These are phyloP conservation scores for Prunella himalayana DNA, from an alignment of 2,113 vertebrate genomes.

Conservation along the genomic window DNA sequence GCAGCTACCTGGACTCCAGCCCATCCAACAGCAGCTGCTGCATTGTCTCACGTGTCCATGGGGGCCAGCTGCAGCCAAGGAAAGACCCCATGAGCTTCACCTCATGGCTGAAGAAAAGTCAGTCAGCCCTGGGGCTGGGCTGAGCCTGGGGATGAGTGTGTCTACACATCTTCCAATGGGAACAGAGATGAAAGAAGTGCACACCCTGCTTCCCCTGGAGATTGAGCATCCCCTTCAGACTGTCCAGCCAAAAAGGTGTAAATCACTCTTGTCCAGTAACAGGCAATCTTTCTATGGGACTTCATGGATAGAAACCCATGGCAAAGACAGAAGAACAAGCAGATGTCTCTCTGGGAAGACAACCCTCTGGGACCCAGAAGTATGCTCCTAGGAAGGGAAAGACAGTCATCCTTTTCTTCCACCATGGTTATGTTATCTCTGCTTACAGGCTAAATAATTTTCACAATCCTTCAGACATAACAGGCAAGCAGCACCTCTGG, in stretches of 20 bases:
- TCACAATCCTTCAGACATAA: background rate
- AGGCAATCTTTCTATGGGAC: background rate
- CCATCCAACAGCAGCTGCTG: background rate
- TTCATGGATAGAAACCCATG: background rate
- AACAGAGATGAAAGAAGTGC: background rate
- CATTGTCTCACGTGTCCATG: accelerated
- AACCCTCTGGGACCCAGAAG: background rate
- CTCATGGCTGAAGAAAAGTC: background rate
- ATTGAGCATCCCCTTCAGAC: background rate
- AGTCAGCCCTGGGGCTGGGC: background rate
- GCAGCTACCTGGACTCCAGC: background rate
- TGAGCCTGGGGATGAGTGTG: accelerated
- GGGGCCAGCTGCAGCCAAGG: background rate
- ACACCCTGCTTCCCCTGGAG: background rate
- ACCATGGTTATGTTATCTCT: background rate
- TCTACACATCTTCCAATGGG: background rate
- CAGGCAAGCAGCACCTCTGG: background rate
- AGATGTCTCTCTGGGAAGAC: background rate
- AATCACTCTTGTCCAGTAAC: background rate
- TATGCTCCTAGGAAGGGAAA: background rate
- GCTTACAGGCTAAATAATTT: background rate
- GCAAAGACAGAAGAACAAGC: background rate
- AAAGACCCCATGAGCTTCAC: background rate
- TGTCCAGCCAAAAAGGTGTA: background rate
- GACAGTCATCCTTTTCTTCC: background rate